Conservation (phyloP, 2,888 invertebrate genomes). For the Heliconius sara region DNA sequence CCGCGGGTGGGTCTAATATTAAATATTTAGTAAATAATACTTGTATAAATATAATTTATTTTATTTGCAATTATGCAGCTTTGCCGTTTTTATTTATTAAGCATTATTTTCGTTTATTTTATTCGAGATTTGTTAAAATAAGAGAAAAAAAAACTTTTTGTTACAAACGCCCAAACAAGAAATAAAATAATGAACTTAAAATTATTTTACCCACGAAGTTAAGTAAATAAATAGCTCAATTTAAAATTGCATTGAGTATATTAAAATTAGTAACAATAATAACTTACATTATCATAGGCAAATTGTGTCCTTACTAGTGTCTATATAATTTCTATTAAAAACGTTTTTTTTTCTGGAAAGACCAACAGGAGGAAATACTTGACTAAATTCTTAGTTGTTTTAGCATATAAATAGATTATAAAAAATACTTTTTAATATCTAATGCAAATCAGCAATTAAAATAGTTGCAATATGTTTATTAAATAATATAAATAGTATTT, state of each 20-base stretch:
- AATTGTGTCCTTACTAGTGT: no score
- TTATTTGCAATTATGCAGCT: no score
- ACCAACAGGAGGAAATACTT: background rate
- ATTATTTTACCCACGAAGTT: background rate
- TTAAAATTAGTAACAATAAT: no score
- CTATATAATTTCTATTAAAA: no score
- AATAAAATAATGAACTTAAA: background rate
- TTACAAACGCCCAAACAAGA: background rate
- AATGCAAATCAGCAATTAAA: background rate
- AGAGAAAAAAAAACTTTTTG: background rate
- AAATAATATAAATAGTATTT: slow-evolving; percentile 12
- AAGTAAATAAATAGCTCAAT: no score
- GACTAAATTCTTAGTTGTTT: background rate
- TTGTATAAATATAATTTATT: no score
- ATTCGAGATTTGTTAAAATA: background rate
- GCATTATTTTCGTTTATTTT: no score
- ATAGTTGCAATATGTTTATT: background rate
- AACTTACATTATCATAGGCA: no score
- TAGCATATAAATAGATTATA: background rate
- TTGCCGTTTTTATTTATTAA: no score
- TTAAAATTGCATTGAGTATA: no score
- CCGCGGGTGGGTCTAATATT: no score
- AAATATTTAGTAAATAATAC: no score
- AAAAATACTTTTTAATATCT: background rate
- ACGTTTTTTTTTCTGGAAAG: background rate